Percentiles rank a stretch among this genome's conserved stretches.
Conservation (phyloP, 2,113 vertebrate genomes). For the Sinocyclocheilus grahami region DNA sequence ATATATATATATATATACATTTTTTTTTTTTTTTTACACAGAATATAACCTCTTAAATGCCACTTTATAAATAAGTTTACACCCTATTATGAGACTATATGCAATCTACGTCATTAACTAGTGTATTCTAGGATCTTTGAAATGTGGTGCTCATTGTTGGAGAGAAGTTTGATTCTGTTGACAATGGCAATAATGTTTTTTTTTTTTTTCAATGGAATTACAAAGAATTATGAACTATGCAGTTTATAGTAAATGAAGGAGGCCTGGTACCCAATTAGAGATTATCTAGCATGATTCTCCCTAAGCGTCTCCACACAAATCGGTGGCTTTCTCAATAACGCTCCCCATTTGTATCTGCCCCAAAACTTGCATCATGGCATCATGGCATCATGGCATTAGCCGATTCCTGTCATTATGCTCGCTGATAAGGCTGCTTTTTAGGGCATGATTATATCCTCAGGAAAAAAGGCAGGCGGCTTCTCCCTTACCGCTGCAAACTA, state of each 20-base stretch:
- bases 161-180: no score
- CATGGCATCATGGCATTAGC: slow-evolving; percentile 47
- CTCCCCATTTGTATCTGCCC: slow-evolving; percentile 20
- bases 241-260: not conserved
- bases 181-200: not conserved
- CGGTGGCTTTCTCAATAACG: not conserved
- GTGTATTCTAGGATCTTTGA: no score
- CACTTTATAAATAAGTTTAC: no score
- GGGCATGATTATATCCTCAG: slow-evolving; percentile 92
- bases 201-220: not conserved
- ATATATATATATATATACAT: no score
- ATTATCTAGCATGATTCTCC: not conserved
- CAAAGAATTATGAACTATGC: not conserved
- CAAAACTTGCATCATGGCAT: slow-evolving; percentile 50
- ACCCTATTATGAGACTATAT: no score
- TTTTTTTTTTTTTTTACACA: no score
- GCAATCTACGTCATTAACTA: no score
- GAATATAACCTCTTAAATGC: no score
- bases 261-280: not conserved
- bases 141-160: no score
- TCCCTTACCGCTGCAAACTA: slow-evolving; percentile 90
- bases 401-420: slow-evolving; percentile 72
- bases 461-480: slow-evolving; percentile 82
- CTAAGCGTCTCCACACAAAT: not conserved
- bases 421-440: slow-evolving; percentile 82